Base-by-base conservation (phyloP, 2,113 vertebrate genomes). In the Cochlearius cochlearius region DNA sequence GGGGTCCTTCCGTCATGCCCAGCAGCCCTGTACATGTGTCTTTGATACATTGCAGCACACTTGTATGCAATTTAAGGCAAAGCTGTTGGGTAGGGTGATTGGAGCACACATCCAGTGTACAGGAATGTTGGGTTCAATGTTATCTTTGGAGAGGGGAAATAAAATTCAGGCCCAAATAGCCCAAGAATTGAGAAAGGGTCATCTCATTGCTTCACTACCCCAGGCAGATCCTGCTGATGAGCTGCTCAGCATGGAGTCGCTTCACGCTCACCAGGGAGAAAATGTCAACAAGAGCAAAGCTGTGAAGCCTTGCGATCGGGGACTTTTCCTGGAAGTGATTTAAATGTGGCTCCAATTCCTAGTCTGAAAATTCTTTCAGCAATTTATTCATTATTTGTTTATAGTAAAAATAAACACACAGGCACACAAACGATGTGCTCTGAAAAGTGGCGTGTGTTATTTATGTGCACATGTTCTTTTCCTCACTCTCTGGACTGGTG, bases 11-110 rank as follows among this genome's bases (percentile, higher is more conserved):
- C 2, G 1, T 39, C 34, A 11, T 52, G 13, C 18, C 13, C 26
- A 74, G 17, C 15, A 86, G 26, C 22, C 36, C 11, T 77, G 25
- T n/a, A 10, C 3, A 20, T 8, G 9, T 0, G 0, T 62, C 23
- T 87, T 68, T 50, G 34, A 63, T 21, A 63, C 8, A 39, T 9
- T 30, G 22, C 38, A 62, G 12, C 30, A 49, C 11, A 7, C 2
- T 58, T 74, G 11, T 22, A 22, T 1, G 23, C 21, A 45, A 9
- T 77, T 52, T 66, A 66, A 74, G 36, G 23, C 7, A 74, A 82
- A 71, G 7, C 7, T 81, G 7, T 32, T 71, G 45, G 10, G 39
- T 62, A 43, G 58, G 12, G 12, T 67, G 52, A 12, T 39, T 39
- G n/a, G 52, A 71, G 18, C 36, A 52, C 11, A 52, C 62, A 15